These are phyloP conservation scores for Silurus lanzhouensis DNA, from an alignment of 2,797 vertebrate species.

Conservation along the genomic window DNA sequence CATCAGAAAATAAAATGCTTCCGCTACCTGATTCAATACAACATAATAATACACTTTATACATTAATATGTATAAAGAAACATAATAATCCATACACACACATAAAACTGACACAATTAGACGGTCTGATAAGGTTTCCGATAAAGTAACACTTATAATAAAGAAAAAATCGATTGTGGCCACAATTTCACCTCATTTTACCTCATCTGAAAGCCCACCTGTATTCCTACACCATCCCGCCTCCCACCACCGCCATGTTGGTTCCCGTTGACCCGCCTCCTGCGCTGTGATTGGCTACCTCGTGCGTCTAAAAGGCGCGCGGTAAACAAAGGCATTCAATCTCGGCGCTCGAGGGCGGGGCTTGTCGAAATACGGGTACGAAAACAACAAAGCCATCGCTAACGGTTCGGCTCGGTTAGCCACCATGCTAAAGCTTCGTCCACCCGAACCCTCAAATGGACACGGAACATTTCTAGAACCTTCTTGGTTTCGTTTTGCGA, in stretches of 20 bases:
- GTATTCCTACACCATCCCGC: not conserved
- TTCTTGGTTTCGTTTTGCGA: not conserved
- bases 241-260: not conserved
- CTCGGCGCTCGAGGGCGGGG: not conserved
- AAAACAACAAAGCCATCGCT: constrained; percentile 17
- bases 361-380: not conserved
- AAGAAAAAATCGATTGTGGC: too few relatives aligned
- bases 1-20: too few relatives aligned
- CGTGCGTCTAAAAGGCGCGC: not conserved
- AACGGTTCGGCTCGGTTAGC: constrained; percentile 1
- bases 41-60: too few relatives aligned
- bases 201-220: constrained; percentile 1
- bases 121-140: too few relatives aligned
- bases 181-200: not conserved
- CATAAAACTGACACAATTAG: too few relatives aligned
- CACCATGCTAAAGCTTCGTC: not conserved
- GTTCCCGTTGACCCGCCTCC: not conserved
- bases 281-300: not conserved
- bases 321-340: not conserved
- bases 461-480: not conserved
- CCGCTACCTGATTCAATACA: too few relatives aligned
- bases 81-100: too few relatives aligned
- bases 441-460: not conserved
- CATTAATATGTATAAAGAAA: too few relatives aligned
- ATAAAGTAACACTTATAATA: too few relatives aligned